Percentiles rank a stretch among this genome's conserved stretches.
Evolutionary conservation across 2,797 vertebrate genomes (phyloP).

Genomic region (Remorina albescens): DNA sequence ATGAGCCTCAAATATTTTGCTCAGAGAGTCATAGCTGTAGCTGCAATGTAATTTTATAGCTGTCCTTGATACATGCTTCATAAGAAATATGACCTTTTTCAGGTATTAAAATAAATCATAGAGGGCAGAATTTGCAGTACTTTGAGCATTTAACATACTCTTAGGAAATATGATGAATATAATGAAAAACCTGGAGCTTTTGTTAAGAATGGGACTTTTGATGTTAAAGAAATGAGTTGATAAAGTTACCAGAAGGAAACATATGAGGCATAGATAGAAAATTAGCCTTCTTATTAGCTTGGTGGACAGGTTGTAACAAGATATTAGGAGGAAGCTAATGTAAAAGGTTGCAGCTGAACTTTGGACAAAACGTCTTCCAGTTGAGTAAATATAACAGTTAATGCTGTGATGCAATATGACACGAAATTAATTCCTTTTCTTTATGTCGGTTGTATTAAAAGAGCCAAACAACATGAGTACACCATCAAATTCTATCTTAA

Average conservation of each 20-base stretch:
- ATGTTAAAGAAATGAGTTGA: not conserved
- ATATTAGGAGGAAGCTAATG: not conserved
- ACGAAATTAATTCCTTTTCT: too few relatives aligned
- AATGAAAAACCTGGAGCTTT: not conserved
- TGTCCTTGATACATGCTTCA: not conserved
- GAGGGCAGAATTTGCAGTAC: not conserved
- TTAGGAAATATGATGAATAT: not conserved
- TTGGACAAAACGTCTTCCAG: too few relatives aligned
- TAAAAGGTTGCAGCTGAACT: too few relatives aligned
- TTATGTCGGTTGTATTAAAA: too few relatives aligned
- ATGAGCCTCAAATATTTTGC: slow-evolving; percentile 12
- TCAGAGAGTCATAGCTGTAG: slow-evolving; percentile 11
- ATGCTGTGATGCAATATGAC: too few relatives aligned
- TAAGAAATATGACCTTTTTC: not conserved
- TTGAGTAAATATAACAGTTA: too few relatives aligned
- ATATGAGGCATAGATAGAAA: not conserved
- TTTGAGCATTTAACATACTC: not conserved
- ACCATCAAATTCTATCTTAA: not conserved
- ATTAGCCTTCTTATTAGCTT: not conserved
- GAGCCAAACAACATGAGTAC: too few relatives aligned
- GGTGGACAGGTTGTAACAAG: not conserved
- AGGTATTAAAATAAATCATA: not conserved
- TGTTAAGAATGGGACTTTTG: too few relatives aligned
- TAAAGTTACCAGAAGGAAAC: not conserved
- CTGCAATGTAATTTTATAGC: not conserved